These are phyloP conservation scores for Damaliscus lunatus DNA, from an alignment of 2,113 vertebrate genomes.

Conservation along the genomic window DNA sequence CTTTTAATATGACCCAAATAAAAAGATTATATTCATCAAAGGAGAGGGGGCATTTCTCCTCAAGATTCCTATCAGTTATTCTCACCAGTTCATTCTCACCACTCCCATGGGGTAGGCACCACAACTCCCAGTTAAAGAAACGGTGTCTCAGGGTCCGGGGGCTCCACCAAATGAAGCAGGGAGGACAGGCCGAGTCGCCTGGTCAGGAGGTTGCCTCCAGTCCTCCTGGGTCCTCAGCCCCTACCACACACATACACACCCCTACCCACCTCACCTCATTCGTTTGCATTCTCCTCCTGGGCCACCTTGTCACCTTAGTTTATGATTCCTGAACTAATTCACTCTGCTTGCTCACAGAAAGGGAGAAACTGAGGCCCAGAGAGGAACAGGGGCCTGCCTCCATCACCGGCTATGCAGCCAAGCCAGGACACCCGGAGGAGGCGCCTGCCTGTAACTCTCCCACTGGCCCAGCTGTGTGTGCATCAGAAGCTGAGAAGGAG, in stretches of 20 bases:
- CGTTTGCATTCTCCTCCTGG: neutral
- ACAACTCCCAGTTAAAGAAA: neutral
- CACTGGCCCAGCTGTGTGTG: rapidly evolving
- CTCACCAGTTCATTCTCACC: neutral
- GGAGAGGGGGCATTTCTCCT: neutral
- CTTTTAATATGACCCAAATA: neutral
- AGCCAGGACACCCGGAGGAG: neutral
- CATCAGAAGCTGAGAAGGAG: neutral
- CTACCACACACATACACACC: neutral
- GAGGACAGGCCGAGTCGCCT: neutral
- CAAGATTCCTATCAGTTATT: neutral
- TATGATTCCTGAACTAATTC: neutral
- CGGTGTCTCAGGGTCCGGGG: neutral
- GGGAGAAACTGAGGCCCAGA: neutral
- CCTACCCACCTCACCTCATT: neutral
- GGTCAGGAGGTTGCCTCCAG: neutral
- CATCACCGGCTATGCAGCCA: neutral
- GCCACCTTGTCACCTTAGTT: neutral
- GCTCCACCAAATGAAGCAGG: neutral
- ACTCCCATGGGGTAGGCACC: neutral
- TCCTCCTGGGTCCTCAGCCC: neutral
- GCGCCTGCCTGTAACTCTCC: neutral
- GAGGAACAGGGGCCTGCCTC: neutral
- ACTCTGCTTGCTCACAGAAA: neutral
- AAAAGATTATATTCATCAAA: neutral